Evolutionary conservation across 2,113 vertebrate species (phyloP).

Genomic region (Ochotona curzoniae): DNA sequence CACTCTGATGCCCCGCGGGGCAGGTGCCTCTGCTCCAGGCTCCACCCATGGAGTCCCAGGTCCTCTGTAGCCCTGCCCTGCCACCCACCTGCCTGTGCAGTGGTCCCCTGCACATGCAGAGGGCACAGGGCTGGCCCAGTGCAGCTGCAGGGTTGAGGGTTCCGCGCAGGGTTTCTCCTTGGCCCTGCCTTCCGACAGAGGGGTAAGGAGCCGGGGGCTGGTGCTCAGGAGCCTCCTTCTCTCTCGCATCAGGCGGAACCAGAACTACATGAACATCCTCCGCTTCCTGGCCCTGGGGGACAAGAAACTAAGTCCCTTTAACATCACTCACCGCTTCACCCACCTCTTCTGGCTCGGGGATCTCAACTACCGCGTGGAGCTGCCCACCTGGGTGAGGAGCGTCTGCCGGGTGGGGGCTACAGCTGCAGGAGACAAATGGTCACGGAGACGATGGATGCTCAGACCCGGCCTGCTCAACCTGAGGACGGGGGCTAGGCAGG

Average conservation of each 20-base stretch:
- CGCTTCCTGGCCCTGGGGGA: conserved; percentile 96
- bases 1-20: rapidly evolving
- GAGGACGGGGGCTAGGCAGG: too few relatives aligned
- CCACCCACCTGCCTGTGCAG: rapidly evolving
- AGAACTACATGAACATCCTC: conserved; percentile 96
- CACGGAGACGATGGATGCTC: too few relatives aligned
- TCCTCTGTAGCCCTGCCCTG: not conserved
- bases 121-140: not conserved
- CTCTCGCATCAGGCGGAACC: conserved; percentile 91
- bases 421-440: rapidly evolving
- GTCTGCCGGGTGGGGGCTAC: rapidly evolving
- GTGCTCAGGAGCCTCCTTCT: not conserved
- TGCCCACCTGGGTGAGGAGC: conserved; percentile 89
- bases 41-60: too few relatives aligned
- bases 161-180: rapidly evolving
- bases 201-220: rapidly evolving
- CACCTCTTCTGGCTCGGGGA: conserved; percentile 99
- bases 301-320: conserved; percentile 96
- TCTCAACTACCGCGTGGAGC: conserved; percentile 95
- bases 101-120: not conserved
- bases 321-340: conserved; percentile 96
- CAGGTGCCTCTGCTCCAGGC: rapidly evolving
- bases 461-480: too few relatives aligned
- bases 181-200: rapidly evolving
- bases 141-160: not conserved